Base-by-base conservation (phyloP, 2,113 vertebrate species). In the Eulacestoma nigropectus region DNA sequence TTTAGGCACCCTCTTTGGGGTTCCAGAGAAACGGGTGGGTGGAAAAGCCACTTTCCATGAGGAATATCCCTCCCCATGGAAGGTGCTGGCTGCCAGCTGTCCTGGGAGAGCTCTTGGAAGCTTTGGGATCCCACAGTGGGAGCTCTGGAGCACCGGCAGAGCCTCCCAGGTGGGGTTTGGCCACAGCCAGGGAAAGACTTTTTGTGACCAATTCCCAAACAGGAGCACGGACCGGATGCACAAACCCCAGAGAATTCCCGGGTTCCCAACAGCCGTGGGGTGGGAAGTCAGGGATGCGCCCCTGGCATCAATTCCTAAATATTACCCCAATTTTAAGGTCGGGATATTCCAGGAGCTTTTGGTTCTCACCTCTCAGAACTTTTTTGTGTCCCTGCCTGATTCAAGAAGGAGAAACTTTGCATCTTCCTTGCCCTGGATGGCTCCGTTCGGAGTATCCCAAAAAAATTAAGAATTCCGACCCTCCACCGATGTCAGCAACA, bases 321-420 rank as follows among this genome's bases (percentile, higher is more conserved):
- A 1, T 0, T 13, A n/a, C 3, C 27, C 46, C 16, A 21, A 5
- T 35, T 90, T 42, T 10, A 12, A 60, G 64, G 77, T 29, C 3
- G 4, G 50, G 80, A 63, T 30, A 25, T 59, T 73, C 68, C 46
- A 69, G 47, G 65, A 70, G 5, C 16, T 75, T 93, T 95, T 32
- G 64, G 69, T 67, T 93, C 91, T 74, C 89, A 76, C 91, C 56
- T 80, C 80, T 80, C 86, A 42, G 70, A 81, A 59, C 53, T 70
- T 52, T 27, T 41, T 21, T 17, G 63, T 41, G 47, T 52, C 87
- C 82, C 95, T 89, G 92, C 83, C 88, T 33, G 57, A 6, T 8
- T 72, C 27, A 70, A 77, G 89, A 72, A 84, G 1, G 33, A 88
- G 52, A 59, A 84, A 16, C 29, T 94, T 63, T 46, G 72, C 78